A percentile compares a stretch with the other conserved stretches of the same genome.
Conservation (phyloP, 64 coral and sea anemone species). For the Pachyseris speciosa region DNA sequence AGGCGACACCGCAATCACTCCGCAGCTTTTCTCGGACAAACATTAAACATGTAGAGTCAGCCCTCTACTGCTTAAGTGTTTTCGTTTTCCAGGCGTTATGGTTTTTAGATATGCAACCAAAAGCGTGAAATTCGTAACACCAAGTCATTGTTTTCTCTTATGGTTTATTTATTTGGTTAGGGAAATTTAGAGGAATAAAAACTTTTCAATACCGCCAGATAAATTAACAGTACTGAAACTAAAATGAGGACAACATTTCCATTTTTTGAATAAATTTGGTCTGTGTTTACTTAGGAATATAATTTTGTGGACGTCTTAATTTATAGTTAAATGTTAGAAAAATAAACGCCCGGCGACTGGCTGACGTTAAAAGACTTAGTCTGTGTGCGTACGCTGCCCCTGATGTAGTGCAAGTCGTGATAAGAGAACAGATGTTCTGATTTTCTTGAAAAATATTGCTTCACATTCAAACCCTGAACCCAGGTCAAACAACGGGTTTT, state of each 20-base stretch:
- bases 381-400: not conserved
- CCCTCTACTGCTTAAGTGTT: not conserved
- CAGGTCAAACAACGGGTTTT: too few relatives aligned
- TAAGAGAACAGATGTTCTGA: not conserved
- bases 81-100: not conserved
- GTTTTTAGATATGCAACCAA: too few relatives aligned
- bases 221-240: not conserved
- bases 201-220: not conserved
- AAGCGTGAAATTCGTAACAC: too few relatives aligned
- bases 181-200: too few relatives aligned
- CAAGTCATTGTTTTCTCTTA: not conserved
- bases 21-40: not conserved
- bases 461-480: too few relatives aligned
- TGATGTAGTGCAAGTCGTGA: not conserved
- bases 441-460: not conserved
- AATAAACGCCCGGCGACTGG: not conserved
- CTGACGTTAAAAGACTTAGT: constrained; percentile 7
- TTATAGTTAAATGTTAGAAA: not conserved
- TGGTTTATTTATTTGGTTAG: not conserved
- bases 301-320: constrained; percentile 36
- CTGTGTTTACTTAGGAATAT: constrained; percentile 5
- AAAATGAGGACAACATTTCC: not conserved
- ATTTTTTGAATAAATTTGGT: constrained; percentile 9
- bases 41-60: not conserved
- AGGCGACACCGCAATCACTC: not conserved